Evolutionary conservation across 2,797 vertebrate genomes (phyloP), one percentile per base, ranked within the genome.

Genomic region (Corythornis leucogaster): DNA sequence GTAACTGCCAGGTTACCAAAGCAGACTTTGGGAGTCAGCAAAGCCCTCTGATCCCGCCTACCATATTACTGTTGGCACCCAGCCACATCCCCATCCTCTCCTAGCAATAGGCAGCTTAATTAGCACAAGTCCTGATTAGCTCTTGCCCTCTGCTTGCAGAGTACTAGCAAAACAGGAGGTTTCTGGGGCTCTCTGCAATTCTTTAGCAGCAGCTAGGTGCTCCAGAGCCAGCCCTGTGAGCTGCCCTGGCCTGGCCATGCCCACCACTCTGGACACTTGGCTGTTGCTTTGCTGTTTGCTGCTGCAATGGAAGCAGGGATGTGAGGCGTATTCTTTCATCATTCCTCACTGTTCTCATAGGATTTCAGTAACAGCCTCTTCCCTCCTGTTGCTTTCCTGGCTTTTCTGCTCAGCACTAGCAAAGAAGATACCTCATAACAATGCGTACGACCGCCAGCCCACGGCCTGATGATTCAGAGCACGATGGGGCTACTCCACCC

Each of bases 61-160:
- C 81, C 64, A 11, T 80, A 80, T 93, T 87, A 21, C 66, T 78
- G 24, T 83, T 95, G 95, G 94, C 92, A 0, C 45, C 69, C 84
- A 66, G 93, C 96, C 94, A 94, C 81, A 50, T 96, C 93, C 88
- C 93, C 73, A 63, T 95, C 94, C 88, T 94, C 93, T 95, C 84
- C 73, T 55, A 63, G 84, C 90, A 59, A 64, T 15, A 68, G 73
- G 61, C 90, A 82, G 68, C 68, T 58, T 93, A 87, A 96, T 94
- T 94, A 96, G 86, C 66, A 25, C 81, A 8, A 26, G 31, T 53
- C 46, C 69, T 89, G 76, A 95, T 92, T 90, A 96, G 90, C 70
- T 90, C 73, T 89, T 92, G 87, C 76, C 79, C 87, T 92, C 43
- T 81, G 80, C 70, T 77, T 88, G 53, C 58, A 31, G 73, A 3